Evolutionary conservation across 2,797 vertebrate species (phyloP).

Genomic region (Natrix natrix): DNA sequence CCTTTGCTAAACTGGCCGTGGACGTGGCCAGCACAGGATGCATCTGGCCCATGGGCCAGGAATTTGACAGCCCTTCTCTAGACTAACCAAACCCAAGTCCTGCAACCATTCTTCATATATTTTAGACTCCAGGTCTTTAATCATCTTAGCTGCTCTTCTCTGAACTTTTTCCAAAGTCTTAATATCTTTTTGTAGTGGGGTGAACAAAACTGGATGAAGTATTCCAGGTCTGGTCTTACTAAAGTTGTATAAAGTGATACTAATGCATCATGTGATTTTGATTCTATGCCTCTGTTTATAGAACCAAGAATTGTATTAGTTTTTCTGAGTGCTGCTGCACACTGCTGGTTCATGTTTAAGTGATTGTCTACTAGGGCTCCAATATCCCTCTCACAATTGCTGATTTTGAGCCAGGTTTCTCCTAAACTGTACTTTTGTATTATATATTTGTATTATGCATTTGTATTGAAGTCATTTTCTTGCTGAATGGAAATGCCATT

Average conservation of each 20-base stretch:
- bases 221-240: not conserved
- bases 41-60: too few relatives aligned
- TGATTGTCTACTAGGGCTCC: not conserved
- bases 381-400: not conserved
- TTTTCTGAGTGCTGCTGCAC: not conserved
- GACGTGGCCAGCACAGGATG: too few relatives aligned
- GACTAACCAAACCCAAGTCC: not conserved
- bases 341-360: not conserved
- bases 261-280: not conserved
- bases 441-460: not conserved
- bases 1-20: too few relatives aligned
- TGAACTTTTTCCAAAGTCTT: not conserved
- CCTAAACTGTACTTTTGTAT: not conserved
- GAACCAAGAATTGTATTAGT: not conserved
- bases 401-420: not conserved
- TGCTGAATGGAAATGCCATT: not conserved
- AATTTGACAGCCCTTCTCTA: not conserved
- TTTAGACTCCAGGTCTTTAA: not conserved
- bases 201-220: not conserved
- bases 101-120: not conserved
- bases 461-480: not conserved
- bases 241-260: not conserved
- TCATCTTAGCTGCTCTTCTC: not conserved
- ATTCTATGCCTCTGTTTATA: not conserved
- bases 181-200: not conserved